phyloP scores from a whole-genome alignment of 2,113 vertebrate species.

The Gambusia holbrooki region DNA sequence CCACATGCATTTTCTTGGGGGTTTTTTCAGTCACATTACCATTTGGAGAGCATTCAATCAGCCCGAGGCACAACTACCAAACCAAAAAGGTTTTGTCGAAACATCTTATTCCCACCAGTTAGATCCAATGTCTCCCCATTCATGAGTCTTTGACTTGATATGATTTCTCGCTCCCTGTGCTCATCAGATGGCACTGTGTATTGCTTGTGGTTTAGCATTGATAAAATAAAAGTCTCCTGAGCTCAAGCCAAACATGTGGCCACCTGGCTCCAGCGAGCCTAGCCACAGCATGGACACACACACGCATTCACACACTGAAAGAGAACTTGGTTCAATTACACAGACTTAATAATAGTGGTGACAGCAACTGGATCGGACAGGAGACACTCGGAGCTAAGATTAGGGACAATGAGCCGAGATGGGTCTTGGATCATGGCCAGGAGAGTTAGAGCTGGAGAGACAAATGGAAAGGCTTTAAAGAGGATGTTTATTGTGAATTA shows the following conservation, averaged over 20 bases:
- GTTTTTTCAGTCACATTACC: slow-evolving; percentile 15
- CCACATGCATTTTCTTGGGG: slow-evolving; percentile 5
- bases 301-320: slow-evolving; percentile 50
- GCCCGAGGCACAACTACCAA: slow-evolving; percentile 26
- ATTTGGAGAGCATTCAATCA: slow-evolving; percentile 35
- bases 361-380: slow-evolving; percentile 54
- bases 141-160: slow-evolving; percentile 25
- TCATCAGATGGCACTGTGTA: slow-evolving; percentile 56
- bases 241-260: slow-evolving; percentile 64
- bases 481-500: slow-evolving; percentile 38
- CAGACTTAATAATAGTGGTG: slow-evolving; percentile 60
- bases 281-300: slow-evolving; percentile 38
- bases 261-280: slow-evolving; percentile 70
- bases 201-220: slow-evolving; percentile 50
- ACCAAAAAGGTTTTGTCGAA: slow-evolving; percentile 24
- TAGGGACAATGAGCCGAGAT: slow-evolving; percentile 47
- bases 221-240: slow-evolving; percentile 44
- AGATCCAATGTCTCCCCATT: slow-evolving; percentile 31
- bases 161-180: slow-evolving; percentile 33
- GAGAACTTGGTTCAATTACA: slow-evolving; percentile 66
- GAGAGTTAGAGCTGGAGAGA: slow-evolving; percentile 27
- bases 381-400: slow-evolving; percentile 51
- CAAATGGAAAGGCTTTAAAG: slow-evolving; percentile 46
- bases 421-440: slow-evolving; percentile 56
- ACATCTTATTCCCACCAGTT: slow-evolving; percentile 35